Conservation (phyloP, 2,888 invertebrate genomes). For the Cephus rjabovi region DNA sequence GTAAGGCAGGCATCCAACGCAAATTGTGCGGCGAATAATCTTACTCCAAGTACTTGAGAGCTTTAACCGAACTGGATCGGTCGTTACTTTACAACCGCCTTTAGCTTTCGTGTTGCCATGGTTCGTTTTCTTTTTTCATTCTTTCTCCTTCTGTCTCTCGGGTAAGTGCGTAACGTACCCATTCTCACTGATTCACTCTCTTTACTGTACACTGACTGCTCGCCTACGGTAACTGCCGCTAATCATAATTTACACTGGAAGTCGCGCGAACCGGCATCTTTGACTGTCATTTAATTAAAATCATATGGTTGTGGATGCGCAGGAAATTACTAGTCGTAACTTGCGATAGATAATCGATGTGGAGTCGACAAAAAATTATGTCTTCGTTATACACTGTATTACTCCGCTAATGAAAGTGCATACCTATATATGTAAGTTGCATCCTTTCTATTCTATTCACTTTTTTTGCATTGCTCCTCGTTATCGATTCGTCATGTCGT, state of each 20-base stretch:
- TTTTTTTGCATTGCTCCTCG: background rate
- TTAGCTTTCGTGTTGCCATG: background rate
- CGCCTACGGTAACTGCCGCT: background rate
- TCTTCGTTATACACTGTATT: background rate
- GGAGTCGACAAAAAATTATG: background rate
- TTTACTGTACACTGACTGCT: background rate
- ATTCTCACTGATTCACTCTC: background rate
- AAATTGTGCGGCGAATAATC: constrained; percentile 40
- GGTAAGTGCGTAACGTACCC: background rate
- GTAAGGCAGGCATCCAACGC: constrained; percentile 21
- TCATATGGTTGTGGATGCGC: background rate
- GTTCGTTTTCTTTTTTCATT: background rate
- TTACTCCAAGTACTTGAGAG: constrained; percentile 29
- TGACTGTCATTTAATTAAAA: background rate
- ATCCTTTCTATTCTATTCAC: background rate
- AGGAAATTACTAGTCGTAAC: background rate
- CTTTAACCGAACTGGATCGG: background rate
- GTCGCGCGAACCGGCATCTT: background rate
- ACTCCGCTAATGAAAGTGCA: background rate
- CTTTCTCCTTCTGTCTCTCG: background rate
- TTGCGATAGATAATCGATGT: background rate
- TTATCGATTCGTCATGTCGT: background rate
- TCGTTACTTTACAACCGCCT: background rate
- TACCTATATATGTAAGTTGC: background rate
- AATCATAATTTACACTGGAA: background rate